Evolutionary conservation across 2,797 vertebrate species (phyloP), one percentile per base, ranked within the genome.

Genomic region (Clarias fuscus): DNA sequence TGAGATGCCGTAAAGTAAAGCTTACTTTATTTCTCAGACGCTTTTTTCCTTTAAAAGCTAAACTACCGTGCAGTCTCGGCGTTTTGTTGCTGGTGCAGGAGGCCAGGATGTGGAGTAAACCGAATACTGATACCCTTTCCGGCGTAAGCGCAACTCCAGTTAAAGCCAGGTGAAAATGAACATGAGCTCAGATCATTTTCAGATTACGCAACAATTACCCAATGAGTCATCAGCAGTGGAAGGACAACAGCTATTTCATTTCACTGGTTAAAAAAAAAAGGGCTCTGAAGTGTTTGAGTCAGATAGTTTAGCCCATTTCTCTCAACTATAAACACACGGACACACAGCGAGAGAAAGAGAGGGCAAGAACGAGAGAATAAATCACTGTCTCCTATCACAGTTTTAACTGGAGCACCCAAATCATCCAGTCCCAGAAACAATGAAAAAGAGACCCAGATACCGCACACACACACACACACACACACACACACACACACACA

Each of bases 361-460:
- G 30, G 17, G 15, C 14, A 15, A 30, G 73, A 17, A 15, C 37
- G 20, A 24, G 33, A 77, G 59, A 64, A 80, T 65, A 27, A 64
- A 65, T 81, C 24, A 81, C 78, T 43, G 61, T 81, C 24, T 61
- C 59, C 20, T 24, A 62, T 79, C 77, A 71, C 62, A 22, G 37
- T 64, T 83, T 84, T 82, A 76, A 88, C 58, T 84, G 40, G 76
- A 86, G 84, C 84, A 88, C 20, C 56, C 82, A 71, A 82, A 85
- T 72, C 72, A 78, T 77, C 56, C 73, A 79, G 87, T 81, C 85
- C 88, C 78, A 72, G 61, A 71, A 82, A 86, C 81, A 80, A 83
- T 22, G 14, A 24, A 83, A 80, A n/a, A 24, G 37, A 80, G 78
- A 64, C 77, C 77, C 59, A 80, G 33, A 64, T 64, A 24, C 33